Evolutionary conservation across 2,888 invertebrate genomes (phyloP), one percentile per base, ranked within the genome.

Genomic region (Drosophila monieri): DNA sequence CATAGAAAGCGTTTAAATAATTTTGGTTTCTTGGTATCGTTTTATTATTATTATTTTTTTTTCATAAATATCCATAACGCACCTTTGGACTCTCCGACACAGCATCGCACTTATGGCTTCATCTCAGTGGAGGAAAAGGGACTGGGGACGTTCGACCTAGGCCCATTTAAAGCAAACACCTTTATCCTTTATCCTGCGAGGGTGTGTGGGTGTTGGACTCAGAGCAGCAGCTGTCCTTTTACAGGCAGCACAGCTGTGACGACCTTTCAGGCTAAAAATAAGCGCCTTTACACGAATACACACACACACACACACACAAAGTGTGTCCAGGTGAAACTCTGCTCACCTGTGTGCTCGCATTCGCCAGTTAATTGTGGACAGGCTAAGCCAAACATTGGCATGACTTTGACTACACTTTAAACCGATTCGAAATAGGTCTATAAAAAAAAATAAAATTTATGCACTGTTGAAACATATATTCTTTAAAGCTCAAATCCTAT

Each of bases 101-200:
- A 49, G 62, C 70, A 53, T 52, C 64, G 48, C 73, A 67, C 54
- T 61, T 68, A 67, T 48, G 60, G 59, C 76, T 55, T 60, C 70
- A 70, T 69, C 59, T 59, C 52, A 37, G 30, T 12, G 39, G 18
- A 18, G 49, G 30, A 27, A 30, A 32, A 3, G 39, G 15, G 15
- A 15, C 27, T 3, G n/a, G 32, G 23, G 21, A 27, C 35, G 35
- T 32, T 32, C 46, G 12, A 32, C 12, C 56, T 53, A 72, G 51
- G 39, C 72, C 60, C 74, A 73, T 78, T 78, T 70, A 69, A 68
- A 70, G 73, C 73, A 73, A 75, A 81, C 80, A 81, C 77, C 85
- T 74, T 75, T 51, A 46, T 64, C 37, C 51, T 30, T 60, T 62
- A 23, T 49, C 27, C 27, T 48, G 15, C 71, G 66, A 69, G 65